Percentiles rank a stretch among this genome's conserved stretches.
Evolutionary conservation across 2,113 vertebrate genomes (phyloP).

Genomic region (Dromiciops gliroides): DNA sequence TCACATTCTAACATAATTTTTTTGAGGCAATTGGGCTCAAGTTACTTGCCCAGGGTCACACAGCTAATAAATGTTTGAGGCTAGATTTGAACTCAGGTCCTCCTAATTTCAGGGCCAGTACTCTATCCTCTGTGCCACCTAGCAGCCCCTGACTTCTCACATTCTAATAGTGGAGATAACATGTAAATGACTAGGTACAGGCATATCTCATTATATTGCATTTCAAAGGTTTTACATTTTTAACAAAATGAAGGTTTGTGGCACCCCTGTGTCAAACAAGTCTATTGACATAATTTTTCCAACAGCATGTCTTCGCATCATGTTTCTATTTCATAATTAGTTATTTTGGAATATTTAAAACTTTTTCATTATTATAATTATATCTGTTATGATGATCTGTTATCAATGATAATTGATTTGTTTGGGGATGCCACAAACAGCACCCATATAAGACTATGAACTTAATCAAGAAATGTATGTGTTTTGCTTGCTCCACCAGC

Average conservation of each 20-base stretch:
- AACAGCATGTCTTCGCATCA: neutral
- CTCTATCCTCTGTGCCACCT: neutral
- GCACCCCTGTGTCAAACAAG: neutral
- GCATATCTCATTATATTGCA: neutral
- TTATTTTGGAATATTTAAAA: too few relatives aligned
- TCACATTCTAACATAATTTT: neutral
- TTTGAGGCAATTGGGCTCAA: neutral
- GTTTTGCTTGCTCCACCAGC: neutral
- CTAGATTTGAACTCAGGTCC: neutral
- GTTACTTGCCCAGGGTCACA: neutral
- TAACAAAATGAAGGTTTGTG: too few relatives aligned
- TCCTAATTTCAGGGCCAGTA: neutral
- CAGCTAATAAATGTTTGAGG: neutral
- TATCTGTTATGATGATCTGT: neutral
- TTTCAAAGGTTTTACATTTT: too few relatives aligned
- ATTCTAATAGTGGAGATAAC: neutral
- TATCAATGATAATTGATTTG: neutral
- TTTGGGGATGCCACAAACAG: neutral
- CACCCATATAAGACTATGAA: neutral
- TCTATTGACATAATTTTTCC: neutral
- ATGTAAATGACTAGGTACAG: neutral
- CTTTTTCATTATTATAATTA: neutral
- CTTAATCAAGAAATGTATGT: neutral
- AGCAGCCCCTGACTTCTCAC: neutral
- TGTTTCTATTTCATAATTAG: neutral